A percentile compares a stretch with the other conserved stretches of the same genome.
phyloP scores from a whole-genome alignment of 2,113 vertebrate species.

The Coryphaenoides rupestris region DNA sequence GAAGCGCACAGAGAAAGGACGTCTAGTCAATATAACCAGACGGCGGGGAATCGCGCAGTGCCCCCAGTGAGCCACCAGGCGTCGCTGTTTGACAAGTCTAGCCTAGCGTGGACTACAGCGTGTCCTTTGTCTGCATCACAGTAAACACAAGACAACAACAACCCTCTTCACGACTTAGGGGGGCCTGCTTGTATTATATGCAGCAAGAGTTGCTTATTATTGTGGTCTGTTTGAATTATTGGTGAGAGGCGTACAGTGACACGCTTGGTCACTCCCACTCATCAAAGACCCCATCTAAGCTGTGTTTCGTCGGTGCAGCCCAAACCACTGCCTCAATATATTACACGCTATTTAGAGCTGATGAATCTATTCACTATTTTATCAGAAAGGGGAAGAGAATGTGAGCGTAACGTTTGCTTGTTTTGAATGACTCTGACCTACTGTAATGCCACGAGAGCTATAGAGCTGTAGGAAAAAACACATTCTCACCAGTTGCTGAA shows the following conservation, averaged over 20 bases:
- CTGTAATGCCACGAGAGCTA: constrained; percentile 7
- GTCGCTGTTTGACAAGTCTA: constrained; percentile 29
- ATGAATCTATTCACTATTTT: background rate
- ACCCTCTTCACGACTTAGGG: constrained; percentile 15
- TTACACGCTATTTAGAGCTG: constrained; percentile 6
- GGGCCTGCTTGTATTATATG: constrained; percentile 1
- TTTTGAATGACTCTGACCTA: background rate
- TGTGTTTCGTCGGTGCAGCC: constrained; percentile 20
- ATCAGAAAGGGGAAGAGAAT: constrained; percentile 2
- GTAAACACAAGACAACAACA: constrained; percentile 18
- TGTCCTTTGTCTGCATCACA: constrained; percentile 4
- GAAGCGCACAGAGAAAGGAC: background rate
- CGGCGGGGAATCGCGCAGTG: constrained; percentile 9
- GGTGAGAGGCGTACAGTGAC: constrained; percentile 18
- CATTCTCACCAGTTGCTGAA: constrained; percentile 43
- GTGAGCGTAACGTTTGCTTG: background rate
- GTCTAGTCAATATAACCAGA: constrained; percentile 5
- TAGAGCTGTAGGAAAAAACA: background rate
- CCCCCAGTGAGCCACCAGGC: constrained; percentile 39
- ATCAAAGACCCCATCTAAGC: constrained; percentile 13
- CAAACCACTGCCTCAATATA: constrained; percentile 19
- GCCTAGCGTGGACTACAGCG: constrained; percentile 1
- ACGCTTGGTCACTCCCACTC: constrained; percentile 22
- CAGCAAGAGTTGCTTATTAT: constrained; percentile 8
- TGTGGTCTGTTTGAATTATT: constrained; percentile 18